phyloP scores from a whole-genome alignment of 2,888 invertebrate genomes.

The Drosophila glabriapex region DNA sequence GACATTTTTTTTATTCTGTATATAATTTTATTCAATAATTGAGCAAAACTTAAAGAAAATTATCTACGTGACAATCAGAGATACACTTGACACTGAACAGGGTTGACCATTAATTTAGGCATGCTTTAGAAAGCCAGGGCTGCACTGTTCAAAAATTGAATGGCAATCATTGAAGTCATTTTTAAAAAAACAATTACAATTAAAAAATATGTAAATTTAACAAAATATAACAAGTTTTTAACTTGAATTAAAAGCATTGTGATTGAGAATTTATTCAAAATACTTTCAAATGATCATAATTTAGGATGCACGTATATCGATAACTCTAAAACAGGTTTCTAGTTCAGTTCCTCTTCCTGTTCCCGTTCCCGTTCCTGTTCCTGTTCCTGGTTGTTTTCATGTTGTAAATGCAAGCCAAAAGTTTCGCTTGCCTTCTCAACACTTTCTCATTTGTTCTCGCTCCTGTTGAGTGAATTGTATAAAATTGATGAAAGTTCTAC shows the following conservation, averaged over 20 bases:
- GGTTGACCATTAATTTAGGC: slow-evolving; percentile 1
- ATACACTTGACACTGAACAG: neutral
- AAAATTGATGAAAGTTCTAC: slow-evolving; percentile 61
- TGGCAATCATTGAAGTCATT: neutral
- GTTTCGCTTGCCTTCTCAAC: neutral
- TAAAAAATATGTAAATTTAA: too few relatives aligned
- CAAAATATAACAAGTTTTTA: neutral
- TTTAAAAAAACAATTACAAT: neutral
- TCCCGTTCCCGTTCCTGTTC: slow-evolving; percentile 20
- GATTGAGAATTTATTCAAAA: neutral
- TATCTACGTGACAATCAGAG: slow-evolving; percentile 1
- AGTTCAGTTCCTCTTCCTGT: slow-evolving; percentile 16
- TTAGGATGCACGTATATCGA: neutral
- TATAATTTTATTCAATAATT: neutral
- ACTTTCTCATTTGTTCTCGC: neutral
- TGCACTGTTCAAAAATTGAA: neutral
- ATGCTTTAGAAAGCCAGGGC: neutral
- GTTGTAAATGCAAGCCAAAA: neutral
- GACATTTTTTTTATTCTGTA: slow-evolving; percentile 16
- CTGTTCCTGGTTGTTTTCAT: neutral
- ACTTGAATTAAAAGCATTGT: too few relatives aligned
- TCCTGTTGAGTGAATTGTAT: slow-evolving; percentile 59
- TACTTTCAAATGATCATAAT: neutral
- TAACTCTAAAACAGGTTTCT: neutral
- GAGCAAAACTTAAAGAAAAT: neutral